Evolutionary conservation across 2,113 vertebrate genomes (phyloP).

Genomic region (Pluvianellus socialis): DNA sequence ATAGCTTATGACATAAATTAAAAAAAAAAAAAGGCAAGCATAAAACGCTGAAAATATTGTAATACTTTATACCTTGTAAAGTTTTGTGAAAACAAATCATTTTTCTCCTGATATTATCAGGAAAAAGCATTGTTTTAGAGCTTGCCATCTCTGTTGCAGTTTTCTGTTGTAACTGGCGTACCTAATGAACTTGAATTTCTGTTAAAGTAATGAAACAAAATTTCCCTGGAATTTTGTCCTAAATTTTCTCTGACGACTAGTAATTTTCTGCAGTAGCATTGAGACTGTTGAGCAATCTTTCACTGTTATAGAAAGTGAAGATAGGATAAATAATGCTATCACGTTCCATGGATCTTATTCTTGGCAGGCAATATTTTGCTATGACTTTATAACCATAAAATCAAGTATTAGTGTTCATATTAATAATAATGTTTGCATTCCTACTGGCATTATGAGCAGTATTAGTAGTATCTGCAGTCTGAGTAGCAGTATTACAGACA

Average conservation of each 20-base stretch:
- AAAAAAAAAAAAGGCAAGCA: not conserved
- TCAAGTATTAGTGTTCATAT: not conserved
- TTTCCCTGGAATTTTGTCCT: not conserved
- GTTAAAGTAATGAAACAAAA: not conserved
- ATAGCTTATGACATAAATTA: not conserved
- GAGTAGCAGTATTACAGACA: not conserved
- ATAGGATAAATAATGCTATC: not conserved
- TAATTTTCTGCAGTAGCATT: not conserved
- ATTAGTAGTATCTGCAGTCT: not conserved
- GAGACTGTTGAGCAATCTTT: not conserved
- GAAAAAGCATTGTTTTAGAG: not conserved
- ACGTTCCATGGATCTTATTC: not conserved
- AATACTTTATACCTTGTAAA: not conserved
- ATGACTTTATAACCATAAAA: not conserved
- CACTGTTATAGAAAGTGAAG: not conserved
- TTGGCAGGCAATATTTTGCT: not conserved
- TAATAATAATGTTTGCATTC: not conserved
- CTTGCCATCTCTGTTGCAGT: not conserved
- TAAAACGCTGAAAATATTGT: not conserved
- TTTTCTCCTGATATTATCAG: not conserved
- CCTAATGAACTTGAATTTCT: not conserved
- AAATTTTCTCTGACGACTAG: not conserved
- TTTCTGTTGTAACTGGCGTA: not conserved
- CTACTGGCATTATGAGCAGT: not conserved
- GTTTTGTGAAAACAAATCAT: not conserved